Percentiles rank a stretch among this genome's conserved stretches.
phyloP scores from a whole-genome alignment of 2,113 vertebrate species.

The Anolis sagrei region DNA sequence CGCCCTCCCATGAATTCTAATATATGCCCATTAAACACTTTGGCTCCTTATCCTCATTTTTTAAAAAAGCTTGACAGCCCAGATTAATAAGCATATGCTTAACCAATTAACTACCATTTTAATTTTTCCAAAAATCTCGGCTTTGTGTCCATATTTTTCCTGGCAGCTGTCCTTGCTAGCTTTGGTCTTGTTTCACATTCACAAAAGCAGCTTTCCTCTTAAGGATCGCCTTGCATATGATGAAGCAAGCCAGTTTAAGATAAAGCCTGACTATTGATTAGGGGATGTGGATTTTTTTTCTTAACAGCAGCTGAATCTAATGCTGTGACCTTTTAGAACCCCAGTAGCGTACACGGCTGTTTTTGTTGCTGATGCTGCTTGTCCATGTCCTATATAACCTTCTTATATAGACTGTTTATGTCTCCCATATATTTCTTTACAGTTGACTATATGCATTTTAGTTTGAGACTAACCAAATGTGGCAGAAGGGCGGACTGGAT shows the following conservation, averaged over 20 bases:
- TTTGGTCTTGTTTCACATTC: background rate
- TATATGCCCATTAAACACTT: background rate
- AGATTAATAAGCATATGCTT: background rate
- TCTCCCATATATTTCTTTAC: background rate
- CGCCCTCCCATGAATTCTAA: background rate
- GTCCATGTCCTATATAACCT: background rate
- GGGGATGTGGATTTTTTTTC: background rate
- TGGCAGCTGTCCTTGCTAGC: background rate
- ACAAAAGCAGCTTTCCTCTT: background rate
- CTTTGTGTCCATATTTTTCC: background rate
- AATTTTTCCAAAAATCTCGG: background rate
- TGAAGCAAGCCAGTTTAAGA: constrained; percentile 6
- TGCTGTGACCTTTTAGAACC: background rate
- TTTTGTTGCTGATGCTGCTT: background rate
- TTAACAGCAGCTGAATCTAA: background rate
- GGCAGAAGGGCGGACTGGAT: background rate
- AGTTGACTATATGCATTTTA: background rate
- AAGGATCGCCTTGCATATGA: background rate
- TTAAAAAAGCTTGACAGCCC: background rate
- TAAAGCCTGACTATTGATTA: constrained; percentile 5
- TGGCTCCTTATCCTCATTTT: background rate
- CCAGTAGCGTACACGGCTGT: background rate
- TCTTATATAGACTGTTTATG: background rate
- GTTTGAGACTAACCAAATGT: background rate
- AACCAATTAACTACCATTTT: background rate